These are phyloP conservation scores for Diarsia dahlii DNA, from an alignment of 2,888 invertebrate species.

Conservation along the genomic window DNA sequence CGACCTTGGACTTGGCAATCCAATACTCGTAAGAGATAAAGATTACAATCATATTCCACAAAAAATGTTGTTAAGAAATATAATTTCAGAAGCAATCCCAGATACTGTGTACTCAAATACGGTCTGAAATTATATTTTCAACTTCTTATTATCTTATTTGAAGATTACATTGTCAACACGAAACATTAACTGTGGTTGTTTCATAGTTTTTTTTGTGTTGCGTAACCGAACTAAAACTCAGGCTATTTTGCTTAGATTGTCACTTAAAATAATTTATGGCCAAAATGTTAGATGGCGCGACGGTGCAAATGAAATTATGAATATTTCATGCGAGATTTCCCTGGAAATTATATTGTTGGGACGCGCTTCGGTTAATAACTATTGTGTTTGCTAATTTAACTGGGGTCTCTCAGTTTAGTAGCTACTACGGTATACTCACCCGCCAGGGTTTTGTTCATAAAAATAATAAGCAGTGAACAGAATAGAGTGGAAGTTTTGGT, in stretches of 20 bases:
- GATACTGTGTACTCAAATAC: slow-evolving; percentile 10
- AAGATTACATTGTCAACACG: slow-evolving; percentile 4
- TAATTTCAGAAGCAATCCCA: slow-evolving; percentile 1
- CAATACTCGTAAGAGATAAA: slow-evolving; percentile 8
- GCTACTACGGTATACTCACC: too few relatives aligned
- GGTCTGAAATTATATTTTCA: slow-evolving; percentile 1
- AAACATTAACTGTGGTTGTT: neutral
- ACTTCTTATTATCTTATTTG: slow-evolving; percentile 7
- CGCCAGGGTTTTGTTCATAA: neutral
- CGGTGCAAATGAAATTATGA: slow-evolving; percentile 21
- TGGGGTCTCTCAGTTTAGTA: neutral
- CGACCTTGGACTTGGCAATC: neutral
- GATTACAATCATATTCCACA: neutral
- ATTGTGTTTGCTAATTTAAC: neutral
- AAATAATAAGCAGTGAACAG: neutral
- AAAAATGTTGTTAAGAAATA: neutral
- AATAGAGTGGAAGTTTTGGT: neutral
- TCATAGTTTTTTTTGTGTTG: slow-evolving; percentile 3
- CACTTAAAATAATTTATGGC: neutral
- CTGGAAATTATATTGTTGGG: slow-evolving; percentile 9
- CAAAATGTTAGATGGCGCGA: neutral
- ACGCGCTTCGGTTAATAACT: neutral
- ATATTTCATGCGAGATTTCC: slow-evolving; percentile 9
- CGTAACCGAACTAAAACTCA: slow-evolving; percentile 12
- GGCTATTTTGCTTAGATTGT: neutral